Evolutionary conservation across 2,113 vertebrate genomes (phyloP).

Genomic region (Lophura nycthemera): DNA sequence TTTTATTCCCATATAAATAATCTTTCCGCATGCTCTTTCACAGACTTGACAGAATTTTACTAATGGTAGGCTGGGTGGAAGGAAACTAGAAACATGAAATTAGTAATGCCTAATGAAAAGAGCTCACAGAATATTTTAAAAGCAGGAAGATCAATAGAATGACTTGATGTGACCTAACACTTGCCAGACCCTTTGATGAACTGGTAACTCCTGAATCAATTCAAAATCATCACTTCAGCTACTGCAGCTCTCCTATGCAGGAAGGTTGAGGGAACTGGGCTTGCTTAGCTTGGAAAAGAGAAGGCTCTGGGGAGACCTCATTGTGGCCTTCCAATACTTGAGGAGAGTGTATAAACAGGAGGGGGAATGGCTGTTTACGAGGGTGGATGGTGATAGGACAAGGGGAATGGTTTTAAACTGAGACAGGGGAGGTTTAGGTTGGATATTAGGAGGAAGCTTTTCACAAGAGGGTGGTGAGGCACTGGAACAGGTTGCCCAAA

Average conservation of each 20-base stretch:
- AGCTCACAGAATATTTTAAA: neutral
- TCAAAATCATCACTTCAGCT: neutral
- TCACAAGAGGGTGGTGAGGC: too few relatives aligned
- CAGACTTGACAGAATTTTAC: neutral
- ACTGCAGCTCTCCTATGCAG: neutral
- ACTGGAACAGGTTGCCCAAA: too few relatives aligned
- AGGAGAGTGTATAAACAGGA: too few relatives aligned
- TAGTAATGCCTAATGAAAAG: neutral
- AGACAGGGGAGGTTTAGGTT: too few relatives aligned
- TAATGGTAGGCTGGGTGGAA: neutral
- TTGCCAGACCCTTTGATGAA: neutral
- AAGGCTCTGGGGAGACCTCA: too few relatives aligned
- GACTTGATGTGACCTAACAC: neutral
- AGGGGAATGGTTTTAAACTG: too few relatives aligned
- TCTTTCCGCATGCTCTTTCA: neutral
- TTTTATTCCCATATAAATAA: neutral
- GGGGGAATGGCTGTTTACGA: too few relatives aligned
- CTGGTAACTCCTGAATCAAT: neutral
- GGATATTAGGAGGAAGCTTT: too few relatives aligned
- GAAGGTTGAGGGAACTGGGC: too few relatives aligned
- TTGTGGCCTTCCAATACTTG: too few relatives aligned
- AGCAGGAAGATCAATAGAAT: neutral
- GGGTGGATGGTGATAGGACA: too few relatives aligned
- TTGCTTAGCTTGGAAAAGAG: too few relatives aligned
- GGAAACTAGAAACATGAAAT: neutral